Percentiles rank a stretch among this genome's conserved stretches.
Conservation (phyloP, 2,888 invertebrate species). For the Drosophila anomalipes region DNA sequence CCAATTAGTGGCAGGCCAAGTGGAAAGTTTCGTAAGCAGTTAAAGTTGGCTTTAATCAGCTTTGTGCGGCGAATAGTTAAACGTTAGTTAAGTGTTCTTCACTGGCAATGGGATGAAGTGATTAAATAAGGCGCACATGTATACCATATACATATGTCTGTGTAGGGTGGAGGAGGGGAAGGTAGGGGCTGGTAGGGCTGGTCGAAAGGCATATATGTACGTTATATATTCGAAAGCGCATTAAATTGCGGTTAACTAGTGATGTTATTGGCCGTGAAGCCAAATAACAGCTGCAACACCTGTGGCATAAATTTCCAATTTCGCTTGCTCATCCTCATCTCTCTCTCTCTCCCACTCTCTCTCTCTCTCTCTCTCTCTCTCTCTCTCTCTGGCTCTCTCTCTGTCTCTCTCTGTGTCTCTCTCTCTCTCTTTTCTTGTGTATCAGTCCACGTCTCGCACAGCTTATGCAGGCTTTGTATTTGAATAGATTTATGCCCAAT, state of each 20-base stretch:
- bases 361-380: background rate
- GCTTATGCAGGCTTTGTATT: constrained; percentile 48
- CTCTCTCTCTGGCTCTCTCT: background rate
- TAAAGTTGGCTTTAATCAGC: constrained; percentile 8
- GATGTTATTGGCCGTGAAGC: constrained; percentile 14
- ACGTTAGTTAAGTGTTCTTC: background rate
- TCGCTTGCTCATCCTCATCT: background rate
- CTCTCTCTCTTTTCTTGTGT: background rate
- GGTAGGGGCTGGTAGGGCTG: background rate
- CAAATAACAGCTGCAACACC: constrained; percentile 53
- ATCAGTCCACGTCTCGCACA: constrained; percentile 5
- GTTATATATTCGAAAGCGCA: constrained; percentile 49
- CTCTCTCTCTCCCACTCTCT: background rate
- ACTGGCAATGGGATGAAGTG: background rate
- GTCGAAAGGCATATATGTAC: constrained; percentile 29
- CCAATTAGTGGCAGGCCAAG: constrained; percentile 14
- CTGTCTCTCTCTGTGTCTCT: background rate
- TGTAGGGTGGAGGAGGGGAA: background rate
- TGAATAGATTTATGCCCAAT: constrained; percentile 75
- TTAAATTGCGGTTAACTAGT: constrained; percentile 62
- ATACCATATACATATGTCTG: background rate
- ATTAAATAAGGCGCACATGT: background rate
- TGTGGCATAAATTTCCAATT: constrained; percentile 67
- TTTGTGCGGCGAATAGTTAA: constrained; percentile 10
- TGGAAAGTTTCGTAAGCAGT: constrained; percentile 1